Percentiles rank a stretch among this genome's conserved stretches.
Conservation (phyloP, 1,140 invertebrate species). For the Samia ricini region DNA sequence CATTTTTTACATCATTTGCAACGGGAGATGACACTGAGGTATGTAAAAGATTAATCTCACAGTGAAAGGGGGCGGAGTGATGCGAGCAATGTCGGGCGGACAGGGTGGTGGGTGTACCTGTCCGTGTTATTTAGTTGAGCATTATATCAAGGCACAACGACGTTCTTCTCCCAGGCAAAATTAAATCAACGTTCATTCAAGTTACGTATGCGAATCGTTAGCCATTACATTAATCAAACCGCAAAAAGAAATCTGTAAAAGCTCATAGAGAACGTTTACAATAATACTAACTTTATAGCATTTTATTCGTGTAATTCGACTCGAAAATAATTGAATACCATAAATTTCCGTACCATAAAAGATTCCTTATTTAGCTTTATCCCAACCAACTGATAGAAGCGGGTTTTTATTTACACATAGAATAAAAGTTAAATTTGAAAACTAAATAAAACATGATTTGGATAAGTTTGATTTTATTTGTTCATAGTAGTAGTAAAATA, state of each 20-base stretch:
- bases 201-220: slow-evolving; percentile 43
- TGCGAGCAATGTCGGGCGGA: slow-evolving; percentile 11
- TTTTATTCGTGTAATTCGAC: not conserved
- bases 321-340: not conserved
- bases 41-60: slow-evolving; percentile 61
- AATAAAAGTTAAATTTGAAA: too few relatives aligned
- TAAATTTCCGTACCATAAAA: not conserved
- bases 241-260: not conserved
- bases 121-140: slow-evolving; percentile 51
- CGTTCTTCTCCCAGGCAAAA: slow-evolving; percentile 37
- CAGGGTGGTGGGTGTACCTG: slow-evolving; percentile 22
- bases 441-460: too few relatives aligned
- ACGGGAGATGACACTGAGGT: slow-evolving; percentile 58
- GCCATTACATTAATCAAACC: slow-evolving; percentile 24
- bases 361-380: not conserved
- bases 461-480: too few relatives aligned
- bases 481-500: too few relatives aligned
- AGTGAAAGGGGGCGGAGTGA: slow-evolving; percentile 22
- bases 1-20: slow-evolving; percentile 60
- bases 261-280: not conserved
- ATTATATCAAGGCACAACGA: slow-evolving; percentile 49
- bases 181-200: slow-evolving; percentile 49
- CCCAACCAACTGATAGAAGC: not conserved
- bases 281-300: not conserved
- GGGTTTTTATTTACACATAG: too few relatives aligned